phyloP scores from a whole-genome alignment of 2,113 vertebrate species.

The Cichladusa arquata region DNA sequence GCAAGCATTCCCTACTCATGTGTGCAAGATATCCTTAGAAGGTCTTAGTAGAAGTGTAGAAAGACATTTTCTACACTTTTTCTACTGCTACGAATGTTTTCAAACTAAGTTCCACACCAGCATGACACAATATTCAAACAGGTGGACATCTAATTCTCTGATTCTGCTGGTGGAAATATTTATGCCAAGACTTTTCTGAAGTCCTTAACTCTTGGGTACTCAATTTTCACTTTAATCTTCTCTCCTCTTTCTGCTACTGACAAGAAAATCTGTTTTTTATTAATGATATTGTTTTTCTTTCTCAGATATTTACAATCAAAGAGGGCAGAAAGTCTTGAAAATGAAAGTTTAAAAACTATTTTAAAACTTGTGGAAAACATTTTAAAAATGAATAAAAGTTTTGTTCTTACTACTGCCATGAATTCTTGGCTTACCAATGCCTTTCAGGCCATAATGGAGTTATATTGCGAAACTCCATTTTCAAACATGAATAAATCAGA shows the following conservation, averaged over 20 bases:
- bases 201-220: background rate
- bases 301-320: background rate
- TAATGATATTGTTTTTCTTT: background rate
- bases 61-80: background rate
- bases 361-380: background rate
- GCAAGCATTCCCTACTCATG: fast-evolving
- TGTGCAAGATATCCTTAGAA: background rate
- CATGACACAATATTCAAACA: background rate
- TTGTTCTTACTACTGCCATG: background rate
- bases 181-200: background rate
- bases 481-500: conserved; percentile 27
- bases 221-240: background rate
- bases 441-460: background rate
- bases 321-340: background rate
- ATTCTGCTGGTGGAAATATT: background rate
- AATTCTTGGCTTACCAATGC: background rate
- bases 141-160: background rate
- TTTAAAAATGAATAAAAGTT: background rate
- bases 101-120: background rate
- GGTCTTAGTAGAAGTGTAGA: background rate
- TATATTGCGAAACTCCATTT: background rate
- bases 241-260: background rate
- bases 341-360: background rate
- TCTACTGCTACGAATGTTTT: background rate
- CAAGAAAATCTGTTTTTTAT: background rate